Base-by-base conservation (phyloP, 2,797 vertebrate species). In the Lepilemur septentrionalis region DNA sequence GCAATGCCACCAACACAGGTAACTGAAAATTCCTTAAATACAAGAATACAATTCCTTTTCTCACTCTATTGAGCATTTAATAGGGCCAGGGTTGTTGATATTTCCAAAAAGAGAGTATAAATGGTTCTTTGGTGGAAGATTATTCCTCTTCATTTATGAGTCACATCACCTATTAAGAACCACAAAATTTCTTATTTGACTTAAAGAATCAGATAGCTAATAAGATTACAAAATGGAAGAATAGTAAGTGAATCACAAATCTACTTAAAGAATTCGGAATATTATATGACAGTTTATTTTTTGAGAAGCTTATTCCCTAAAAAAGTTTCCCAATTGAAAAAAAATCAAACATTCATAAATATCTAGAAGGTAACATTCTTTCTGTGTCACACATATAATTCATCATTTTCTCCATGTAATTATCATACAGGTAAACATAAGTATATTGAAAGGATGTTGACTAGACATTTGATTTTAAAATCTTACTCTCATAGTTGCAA, bases 331-430 rank as follows among this genome's bases (percentile, higher is more conserved):
- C 50, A 96, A 96, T 93, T 84, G 38, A 25, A 93, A 76, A 50
- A 84, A 94, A 94, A 97, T 96, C 91, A 96, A 98, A 95, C 46
- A 69, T 46, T 89, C 85, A 22, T 95, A 98, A 98, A 96, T 97
- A 97, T 97, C 97, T 79, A 98, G 70, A 97, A 95, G 41, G 41
- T 96, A 25, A 96, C 96, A 97, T 72, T 96, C 7, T 96, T 97
- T 96, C 88, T 96, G 89, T 83, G 80, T 90, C 57, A 20, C 81
- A 67, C 70, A 95, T 25, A 86, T 89, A 95, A 96, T 96, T 97
- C 79, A 95, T 97, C 30, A 90, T 94, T 97, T 97, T 52, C 41
- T 84, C 75, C 59, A 84, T 61, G 65, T 6, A 81, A 92, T 30
- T 55, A 92, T 79, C 92, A 94, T 88, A 84, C 55, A 97, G 79